phyloP scores from a whole-genome alignment of 2,113 vertebrate species.

The Gymnogyps californianus region DNA sequence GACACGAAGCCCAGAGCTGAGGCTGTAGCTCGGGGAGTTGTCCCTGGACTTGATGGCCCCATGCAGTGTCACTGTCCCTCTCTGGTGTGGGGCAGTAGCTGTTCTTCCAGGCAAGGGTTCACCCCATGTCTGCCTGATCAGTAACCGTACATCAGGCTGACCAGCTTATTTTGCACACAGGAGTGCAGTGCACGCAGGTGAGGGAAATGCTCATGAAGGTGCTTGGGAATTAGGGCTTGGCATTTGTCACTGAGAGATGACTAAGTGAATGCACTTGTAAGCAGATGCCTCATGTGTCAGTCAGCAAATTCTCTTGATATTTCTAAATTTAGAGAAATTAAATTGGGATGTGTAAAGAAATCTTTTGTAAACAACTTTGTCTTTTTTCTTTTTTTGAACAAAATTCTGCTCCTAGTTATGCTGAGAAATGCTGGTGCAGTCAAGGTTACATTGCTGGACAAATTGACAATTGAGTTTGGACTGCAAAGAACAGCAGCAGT shows the following conservation, averaged over 20 bases:
- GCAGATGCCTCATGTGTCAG: neutral
- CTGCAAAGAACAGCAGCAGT: neutral
- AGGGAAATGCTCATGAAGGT: neutral
- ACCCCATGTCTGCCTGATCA: neutral
- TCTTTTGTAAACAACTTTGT: neutral
- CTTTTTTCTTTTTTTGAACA: neutral
- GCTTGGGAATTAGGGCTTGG: neutral
- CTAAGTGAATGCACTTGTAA: neutral
- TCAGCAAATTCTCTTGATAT: neutral
- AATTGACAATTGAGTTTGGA: neutral
- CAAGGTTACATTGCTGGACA: neutral
- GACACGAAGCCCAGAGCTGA: neutral
- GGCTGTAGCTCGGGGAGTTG: neutral
- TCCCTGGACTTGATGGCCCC: neutral
- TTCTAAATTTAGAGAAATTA: neutral
- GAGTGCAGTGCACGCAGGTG: neutral
- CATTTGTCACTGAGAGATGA: neutral
- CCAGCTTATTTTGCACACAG: neutral
- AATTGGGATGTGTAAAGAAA: neutral
- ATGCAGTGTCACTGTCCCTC: too few species aligned
- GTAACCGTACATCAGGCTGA: fast-evolving
- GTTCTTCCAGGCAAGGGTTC: neutral
- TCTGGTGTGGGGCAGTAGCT: neutral
- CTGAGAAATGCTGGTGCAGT: neutral
- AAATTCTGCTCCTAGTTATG: neutral